Evolutionary conservation across 1,140 invertebrate species (phyloP).

Genomic region (Diorhabda sublineata): DNA sequence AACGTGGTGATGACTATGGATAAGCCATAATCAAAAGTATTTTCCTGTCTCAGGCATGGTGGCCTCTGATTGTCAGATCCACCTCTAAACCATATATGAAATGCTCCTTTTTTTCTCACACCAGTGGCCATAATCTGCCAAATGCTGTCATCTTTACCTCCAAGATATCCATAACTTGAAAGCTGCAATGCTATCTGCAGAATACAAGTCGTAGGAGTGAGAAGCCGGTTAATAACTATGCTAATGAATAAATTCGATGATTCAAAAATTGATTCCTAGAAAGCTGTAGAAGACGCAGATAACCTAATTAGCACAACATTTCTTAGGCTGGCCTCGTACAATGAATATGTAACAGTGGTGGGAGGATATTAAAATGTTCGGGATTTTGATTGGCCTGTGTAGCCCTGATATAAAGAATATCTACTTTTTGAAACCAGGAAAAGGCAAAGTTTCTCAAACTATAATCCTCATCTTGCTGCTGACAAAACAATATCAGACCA

Average conservation of each 20-base stretch:
- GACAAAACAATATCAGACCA: constrained; percentile 9
- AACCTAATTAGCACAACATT: constrained; percentile 7
- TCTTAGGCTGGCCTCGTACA: constrained; percentile 4
- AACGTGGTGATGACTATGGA: too few relatives aligned
- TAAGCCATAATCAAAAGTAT: too few relatives aligned
- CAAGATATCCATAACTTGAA: too few relatives aligned
- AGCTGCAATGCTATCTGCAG: not conserved
- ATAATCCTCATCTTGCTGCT: constrained; percentile 13
- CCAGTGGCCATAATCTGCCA: too few relatives aligned
- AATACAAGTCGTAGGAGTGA: not conserved
- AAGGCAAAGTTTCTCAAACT: not conserved
- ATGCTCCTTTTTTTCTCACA: too few relatives aligned
- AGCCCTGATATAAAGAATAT: constrained; percentile 14
- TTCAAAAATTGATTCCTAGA: constrained; percentile 7
- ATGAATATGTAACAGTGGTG: constrained; percentile 15
- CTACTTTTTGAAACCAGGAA: constrained; percentile 13
- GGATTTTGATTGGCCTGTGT: constrained; percentile 13
- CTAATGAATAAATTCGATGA: not conserved
- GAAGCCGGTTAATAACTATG: constrained; percentile 13
- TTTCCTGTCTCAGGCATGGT: too few relatives aligned
- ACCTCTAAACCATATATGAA: too few relatives aligned
- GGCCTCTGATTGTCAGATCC: too few relatives aligned
- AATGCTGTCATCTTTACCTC: too few relatives aligned
- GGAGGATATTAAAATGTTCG: constrained; percentile 10
- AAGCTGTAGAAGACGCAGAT: constrained; percentile 13